A percentile compares a stretch with the other conserved stretches of the same genome.
Conservation (phyloP, 1,140 invertebrate genomes). For the Druon quercuslanigerum region DNA sequence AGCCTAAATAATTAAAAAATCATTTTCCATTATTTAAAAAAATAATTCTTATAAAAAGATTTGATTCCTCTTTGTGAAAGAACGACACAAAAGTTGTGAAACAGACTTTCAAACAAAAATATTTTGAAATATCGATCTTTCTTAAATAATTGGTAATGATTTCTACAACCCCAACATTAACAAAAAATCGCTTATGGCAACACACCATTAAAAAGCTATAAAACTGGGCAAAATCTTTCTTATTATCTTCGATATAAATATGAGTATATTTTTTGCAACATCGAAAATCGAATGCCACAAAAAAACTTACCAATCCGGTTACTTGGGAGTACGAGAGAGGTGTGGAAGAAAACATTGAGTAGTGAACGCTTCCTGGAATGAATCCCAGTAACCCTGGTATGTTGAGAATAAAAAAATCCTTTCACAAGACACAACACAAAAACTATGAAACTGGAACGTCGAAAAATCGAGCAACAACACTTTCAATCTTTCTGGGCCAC, state of each 20-base stretch:
- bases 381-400: conserved; percentile 5
- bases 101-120: too few relatives aligned
- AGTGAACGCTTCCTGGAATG: conserved; percentile 25
- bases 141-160: too few relatives aligned
- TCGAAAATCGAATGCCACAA: not conserved
- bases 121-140: too few relatives aligned
- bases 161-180: too few relatives aligned
- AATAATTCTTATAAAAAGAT: too few relatives aligned
- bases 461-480: not conserved
- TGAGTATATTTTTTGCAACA: not conserved
- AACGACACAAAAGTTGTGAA: too few relatives aligned
- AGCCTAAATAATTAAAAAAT: too few relatives aligned
- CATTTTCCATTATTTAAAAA: too few relatives aligned
- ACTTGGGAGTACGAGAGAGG: conserved; percentile 16
- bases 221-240: too few relatives aligned
- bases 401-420: not conserved
- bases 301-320: conserved; percentile 20
- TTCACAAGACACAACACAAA: not conserved
- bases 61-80: too few relatives aligned
- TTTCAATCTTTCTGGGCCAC: conserved; percentile 2
- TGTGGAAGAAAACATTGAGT: conserved; percentile 28
- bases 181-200: too few relatives aligned
- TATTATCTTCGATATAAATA: not conserved
- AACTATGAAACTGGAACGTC: not conserved
- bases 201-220: too few relatives aligned